A percentile compares a stretch with the other conserved stretches of the same genome.
phyloP scores from a whole-genome alignment of 2,888 invertebrate genomes.

The Ypsolopha sequella region DNA sequence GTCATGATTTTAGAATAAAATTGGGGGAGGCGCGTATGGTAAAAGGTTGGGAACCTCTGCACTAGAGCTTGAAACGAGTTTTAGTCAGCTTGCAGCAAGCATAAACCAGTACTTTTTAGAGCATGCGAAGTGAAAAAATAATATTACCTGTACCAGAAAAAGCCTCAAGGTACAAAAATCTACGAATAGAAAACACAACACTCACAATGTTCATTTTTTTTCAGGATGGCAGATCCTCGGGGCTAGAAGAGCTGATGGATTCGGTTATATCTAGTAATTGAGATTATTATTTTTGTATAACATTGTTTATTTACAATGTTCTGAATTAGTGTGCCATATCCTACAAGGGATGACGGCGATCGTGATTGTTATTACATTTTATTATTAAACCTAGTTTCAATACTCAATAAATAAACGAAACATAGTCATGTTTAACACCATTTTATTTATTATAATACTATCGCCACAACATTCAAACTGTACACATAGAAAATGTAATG shows the following conservation, averaged over 20 bases:
- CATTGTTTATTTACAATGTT: constrained; percentile 6
- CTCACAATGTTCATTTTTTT: constrained; percentile 21
- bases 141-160: background rate
- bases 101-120: no score
- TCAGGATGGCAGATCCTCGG: constrained; percentile 54
- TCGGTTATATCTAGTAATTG: constrained; percentile 4
- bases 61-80: no score
- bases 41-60: no score
- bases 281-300: constrained; percentile 14
- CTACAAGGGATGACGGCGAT: no score
- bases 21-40: no score
- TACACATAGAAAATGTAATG: constrained; percentile 39
- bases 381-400: constrained; percentile 6
- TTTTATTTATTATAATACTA: constrained; percentile 34
- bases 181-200: background rate
- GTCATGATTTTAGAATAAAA: no score
- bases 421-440: constrained; percentile 47
- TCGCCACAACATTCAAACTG: constrained; percentile 35
- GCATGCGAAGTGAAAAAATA: no score
- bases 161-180: background rate
- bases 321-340: no score
- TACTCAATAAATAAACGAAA: constrained; percentile 12
- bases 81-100: no score
- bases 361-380: background rate
- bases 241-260: constrained; percentile 19